Conservation (phyloP, 1,140 invertebrate species). For the Brachionus asplanchnoidis region DNA sequence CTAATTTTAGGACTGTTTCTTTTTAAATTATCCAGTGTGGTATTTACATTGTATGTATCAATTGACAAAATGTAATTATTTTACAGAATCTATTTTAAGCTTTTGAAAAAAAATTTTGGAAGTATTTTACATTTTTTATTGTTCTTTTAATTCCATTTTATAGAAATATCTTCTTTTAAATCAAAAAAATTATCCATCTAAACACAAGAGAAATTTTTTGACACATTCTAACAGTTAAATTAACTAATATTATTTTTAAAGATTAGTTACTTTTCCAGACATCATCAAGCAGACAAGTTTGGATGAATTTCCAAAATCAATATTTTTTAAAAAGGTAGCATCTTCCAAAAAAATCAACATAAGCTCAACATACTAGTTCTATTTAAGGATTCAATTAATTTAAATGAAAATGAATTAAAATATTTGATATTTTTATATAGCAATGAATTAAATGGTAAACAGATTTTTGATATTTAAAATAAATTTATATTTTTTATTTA, state of each 20-base stretch:
- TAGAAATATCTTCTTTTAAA: not conserved
- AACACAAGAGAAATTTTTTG: too few species aligned
- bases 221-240: not conserved
- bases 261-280: not conserved
- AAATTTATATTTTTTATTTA: not conserved
- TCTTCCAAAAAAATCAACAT: not conserved
- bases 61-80: too few species aligned
- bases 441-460: not conserved
- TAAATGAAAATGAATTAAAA: not conserved
- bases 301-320: not conserved
- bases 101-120: too few species aligned
- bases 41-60: too few species aligned
- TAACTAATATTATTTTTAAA: not conserved
- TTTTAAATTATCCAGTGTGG: too few species aligned
- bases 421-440: not conserved
- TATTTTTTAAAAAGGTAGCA: not conserved
- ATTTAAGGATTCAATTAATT: not conserved
- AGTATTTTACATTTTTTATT: too few species aligned
- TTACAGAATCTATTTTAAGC: too few species aligned
- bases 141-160: not conserved
- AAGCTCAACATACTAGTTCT: not conserved
- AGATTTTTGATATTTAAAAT: not conserved
- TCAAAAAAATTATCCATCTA: too few species aligned
- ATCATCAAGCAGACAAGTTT: not conserved
- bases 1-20: too few species aligned